Conservation (phyloP, 2,113 vertebrate genomes). For the Brevimyrus niger region DNA sequence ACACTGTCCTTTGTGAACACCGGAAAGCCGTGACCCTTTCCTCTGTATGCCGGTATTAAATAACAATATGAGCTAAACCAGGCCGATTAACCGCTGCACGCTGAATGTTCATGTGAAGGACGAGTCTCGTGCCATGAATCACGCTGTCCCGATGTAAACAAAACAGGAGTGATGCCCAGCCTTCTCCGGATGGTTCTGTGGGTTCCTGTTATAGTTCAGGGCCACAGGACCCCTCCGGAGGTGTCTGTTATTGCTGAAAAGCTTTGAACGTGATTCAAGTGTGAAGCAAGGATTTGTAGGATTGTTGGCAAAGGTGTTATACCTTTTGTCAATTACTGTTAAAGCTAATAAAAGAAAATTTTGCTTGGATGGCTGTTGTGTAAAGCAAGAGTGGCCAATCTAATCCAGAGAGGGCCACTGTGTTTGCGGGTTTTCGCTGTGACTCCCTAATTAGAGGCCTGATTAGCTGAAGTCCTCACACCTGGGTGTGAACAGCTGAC, state of each 20-base stretch:
- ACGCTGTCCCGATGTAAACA: conserved; percentile 57
- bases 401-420: too few relatives aligned
- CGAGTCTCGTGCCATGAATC: conserved; percentile 35
- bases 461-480: too few relatives aligned
- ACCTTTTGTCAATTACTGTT: conserved; percentile 67
- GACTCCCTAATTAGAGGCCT: too few relatives aligned
- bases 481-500: too few relatives aligned
- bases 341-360: conserved; percentile 59
- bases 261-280: conserved; percentile 68
- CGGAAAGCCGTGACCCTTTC: conserved; percentile 22
- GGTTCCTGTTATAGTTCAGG: conserved; percentile 64
- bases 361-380: conserved; percentile 63
- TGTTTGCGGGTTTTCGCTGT: too few relatives aligned
- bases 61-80: conserved; percentile 59
- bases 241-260: conserved; percentile 65
- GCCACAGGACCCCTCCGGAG: conserved; percentile 53
- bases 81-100: conserved; percentile 46
- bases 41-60: conserved; percentile 30
- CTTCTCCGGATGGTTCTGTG: conserved; percentile 69
- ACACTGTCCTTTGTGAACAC: conserved; percentile 35
- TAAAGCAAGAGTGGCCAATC: too few relatives aligned
- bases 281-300: conserved; percentile 67
- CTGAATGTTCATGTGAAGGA: conserved; percentile 33
- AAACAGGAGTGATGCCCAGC: conserved; percentile 63
- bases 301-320: conserved; percentile 72